A percentile compares a stretch with the other conserved stretches of the same genome.
phyloP scores from a whole-genome alignment of 2,797 vertebrate genomes.

The Toxotes lorentzi region DNA sequence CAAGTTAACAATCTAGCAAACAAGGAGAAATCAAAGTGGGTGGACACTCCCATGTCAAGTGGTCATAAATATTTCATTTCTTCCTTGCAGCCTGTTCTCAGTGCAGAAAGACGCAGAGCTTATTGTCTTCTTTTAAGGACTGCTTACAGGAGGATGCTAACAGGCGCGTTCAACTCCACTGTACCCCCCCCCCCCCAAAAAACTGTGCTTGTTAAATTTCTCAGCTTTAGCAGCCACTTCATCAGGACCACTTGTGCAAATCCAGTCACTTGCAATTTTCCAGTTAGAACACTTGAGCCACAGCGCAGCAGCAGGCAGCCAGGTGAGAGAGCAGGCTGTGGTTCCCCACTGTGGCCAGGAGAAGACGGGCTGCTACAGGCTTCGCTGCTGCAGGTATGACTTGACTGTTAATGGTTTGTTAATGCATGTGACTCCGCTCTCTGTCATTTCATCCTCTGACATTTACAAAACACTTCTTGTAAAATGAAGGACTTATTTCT shows the following conservation, averaged over 20 bases:
- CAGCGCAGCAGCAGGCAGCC: constrained; percentile 33
- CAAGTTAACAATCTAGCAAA: background rate
- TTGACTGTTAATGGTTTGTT: constrained; percentile 15
- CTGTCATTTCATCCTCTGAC: constrained; percentile 25
- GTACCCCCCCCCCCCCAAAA: background rate
- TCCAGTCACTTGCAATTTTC: constrained; percentile 60
- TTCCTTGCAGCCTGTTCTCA: constrained; percentile 19
- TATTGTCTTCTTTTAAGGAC: constrained; percentile 29
- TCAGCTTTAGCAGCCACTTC: constrained; percentile 47
- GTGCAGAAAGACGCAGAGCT: constrained; percentile 29
- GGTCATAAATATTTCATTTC: constrained; percentile 9
- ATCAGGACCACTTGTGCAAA: constrained; percentile 69
- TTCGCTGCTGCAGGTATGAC: constrained; percentile 1
- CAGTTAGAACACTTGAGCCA: constrained; percentile 58
- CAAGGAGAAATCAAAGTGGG: background rate
- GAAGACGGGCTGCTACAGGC: constrained; percentile 14
- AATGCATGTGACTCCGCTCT: constrained; percentile 21
- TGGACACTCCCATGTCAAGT: background rate
- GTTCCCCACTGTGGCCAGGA: background rate
- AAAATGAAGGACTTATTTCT: constrained; percentile 14
- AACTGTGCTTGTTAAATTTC: background rate
- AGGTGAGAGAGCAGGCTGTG: constrained; percentile 38
- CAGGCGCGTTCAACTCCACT: constrained; percentile 31
- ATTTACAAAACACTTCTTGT: constrained; percentile 27
- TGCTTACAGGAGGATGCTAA: constrained; percentile 37